phyloP scores from a whole-genome alignment of 2,797 vertebrate species.

The Anisognathus igniventris region DNA sequence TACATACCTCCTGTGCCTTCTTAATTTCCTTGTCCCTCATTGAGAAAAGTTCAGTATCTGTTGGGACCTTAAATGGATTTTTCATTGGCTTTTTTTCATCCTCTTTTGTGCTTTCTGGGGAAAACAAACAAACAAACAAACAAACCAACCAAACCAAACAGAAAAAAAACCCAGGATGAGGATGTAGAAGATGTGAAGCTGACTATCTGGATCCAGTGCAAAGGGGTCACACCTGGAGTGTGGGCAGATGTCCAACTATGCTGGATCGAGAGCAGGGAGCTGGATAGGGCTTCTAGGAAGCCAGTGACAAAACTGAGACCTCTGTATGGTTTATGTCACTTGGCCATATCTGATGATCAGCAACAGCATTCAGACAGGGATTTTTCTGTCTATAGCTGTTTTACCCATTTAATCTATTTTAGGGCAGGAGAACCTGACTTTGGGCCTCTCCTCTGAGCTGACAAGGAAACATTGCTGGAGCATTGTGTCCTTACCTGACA shows the following conservation, averaged over 20 bases:
- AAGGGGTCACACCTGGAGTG: not conserved
- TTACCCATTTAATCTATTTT: not conserved
- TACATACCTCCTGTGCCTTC: constrained; percentile 69
- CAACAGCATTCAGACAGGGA: not conserved
- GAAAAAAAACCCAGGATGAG: not conserved
- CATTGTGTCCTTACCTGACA: not conserved
- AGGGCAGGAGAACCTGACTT: not conserved
- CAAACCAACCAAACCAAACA: not conserved
- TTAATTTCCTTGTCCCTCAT: constrained; percentile 72
- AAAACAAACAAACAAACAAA: not conserved
- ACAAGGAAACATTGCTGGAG: not conserved
- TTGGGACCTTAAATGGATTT: constrained; percentile 84
- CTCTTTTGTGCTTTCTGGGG: not conserved
- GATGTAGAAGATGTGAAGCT: not conserved
- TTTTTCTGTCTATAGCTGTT: not conserved
- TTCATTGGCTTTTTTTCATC: not conserved
- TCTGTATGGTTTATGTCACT: not conserved
- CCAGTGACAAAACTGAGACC: not conserved
- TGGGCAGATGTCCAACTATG: not conserved
- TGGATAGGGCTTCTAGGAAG: not conserved
- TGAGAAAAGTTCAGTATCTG: constrained; percentile 72
- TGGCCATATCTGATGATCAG: not conserved
- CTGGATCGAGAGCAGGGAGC: not conserved
- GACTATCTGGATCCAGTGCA: not conserved
- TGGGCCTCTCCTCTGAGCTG: not conserved